Conservation (phyloP, 2,888 invertebrate species). For the Mythimna vitellina region DNA sequence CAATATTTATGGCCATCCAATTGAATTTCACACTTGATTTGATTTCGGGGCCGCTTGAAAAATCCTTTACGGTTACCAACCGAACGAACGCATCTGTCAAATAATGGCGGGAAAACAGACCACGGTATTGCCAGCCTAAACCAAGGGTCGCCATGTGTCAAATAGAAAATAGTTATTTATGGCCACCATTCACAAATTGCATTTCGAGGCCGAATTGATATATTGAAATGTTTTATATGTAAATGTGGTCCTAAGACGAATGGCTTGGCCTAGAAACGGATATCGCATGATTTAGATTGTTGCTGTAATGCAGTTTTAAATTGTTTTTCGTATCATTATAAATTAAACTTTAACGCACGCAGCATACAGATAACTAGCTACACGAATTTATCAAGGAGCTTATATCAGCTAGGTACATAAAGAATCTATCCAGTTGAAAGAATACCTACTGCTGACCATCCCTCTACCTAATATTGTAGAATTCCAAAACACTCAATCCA, state of each 20-base stretch:
- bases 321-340: slow-evolving; percentile 24
- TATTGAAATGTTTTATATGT: slow-evolving; percentile 90
- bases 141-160: slow-evolving; percentile 88
- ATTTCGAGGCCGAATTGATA: slow-evolving; percentile 89
- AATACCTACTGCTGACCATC: background rate
- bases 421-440: too few species aligned
- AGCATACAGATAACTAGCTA: slow-evolving; percentile 4
- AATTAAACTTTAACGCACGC: background rate
- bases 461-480: background rate
- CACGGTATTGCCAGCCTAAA: slow-evolving; percentile 77
- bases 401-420: too few species aligned
- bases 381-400: background rate
- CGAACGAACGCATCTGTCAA: slow-evolving; percentile 87
- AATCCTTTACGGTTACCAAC: slow-evolving; percentile 85
- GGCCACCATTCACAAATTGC: slow-evolving; percentile 89
- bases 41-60: slow-evolving; percentile 78
- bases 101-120: slow-evolving; percentile 86
- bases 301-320: slow-evolving; percentile 42
- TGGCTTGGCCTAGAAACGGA: slow-evolving; percentile 85
- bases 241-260: slow-evolving; percentile 86
- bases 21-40: slow-evolving; percentile 90
- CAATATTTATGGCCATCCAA: slow-evolving; percentile 86
- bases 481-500: background rate
- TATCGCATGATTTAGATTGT: slow-evolving; percentile 82
- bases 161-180: slow-evolving; percentile 90